Base-by-base conservation (phyloP, 2,888 invertebrate species). In the Trachelus stipa region DNA sequence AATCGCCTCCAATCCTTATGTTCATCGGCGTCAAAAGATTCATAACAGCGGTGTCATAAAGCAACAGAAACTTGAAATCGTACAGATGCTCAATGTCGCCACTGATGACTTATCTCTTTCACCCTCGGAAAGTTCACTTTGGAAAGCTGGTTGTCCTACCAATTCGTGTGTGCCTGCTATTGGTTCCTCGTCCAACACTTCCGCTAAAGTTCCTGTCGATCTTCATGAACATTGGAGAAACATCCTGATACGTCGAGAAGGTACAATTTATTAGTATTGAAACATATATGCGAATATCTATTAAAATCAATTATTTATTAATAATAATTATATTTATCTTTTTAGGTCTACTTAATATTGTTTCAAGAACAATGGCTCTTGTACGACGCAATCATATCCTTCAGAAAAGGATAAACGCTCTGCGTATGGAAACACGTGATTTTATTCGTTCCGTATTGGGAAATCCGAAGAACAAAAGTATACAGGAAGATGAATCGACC, bases 321-420 rank as follows among this genome's bases (percentile, higher is more conserved):
- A 23, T 23, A 71, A 71, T 23, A 3, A 71, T 23, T 23, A n/a
- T 30, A 71, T 71, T 71, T 11, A 71, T 30, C 31, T 33, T 56
- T 40, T 30, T 77, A 90, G 90, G 85, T 80, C 85, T 90, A 4
- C 74, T 89, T 33, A 86, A 84, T 73, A 88, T 90, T 35, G 83
- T 89, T 0, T 79, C 85, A 1, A 86, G 89, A 40, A 90, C 90
- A 9, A 83, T 90, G 76, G 86, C 85, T 30, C 82, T 90, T 15
- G 83, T 88, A 11, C 85, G 85, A 34, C 84, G 89, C 23, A 90
- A 90, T 77, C 84, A 87, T 71, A 83, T 89, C 35, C 84, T 90
- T 30, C 89, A 89, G 75, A 84, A 85, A 73, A 85, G 84, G n/a
- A 85, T 90, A 4, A 84, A 89, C 37, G 88, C 89, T 0, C 77